A percentile compares a stretch with the other conserved stretches of the same genome.
These are phyloP conservation scores for Oncorhynchus keta DNA, from an alignment of 2,113 vertebrate genomes.

Conservation along the genomic window DNA sequence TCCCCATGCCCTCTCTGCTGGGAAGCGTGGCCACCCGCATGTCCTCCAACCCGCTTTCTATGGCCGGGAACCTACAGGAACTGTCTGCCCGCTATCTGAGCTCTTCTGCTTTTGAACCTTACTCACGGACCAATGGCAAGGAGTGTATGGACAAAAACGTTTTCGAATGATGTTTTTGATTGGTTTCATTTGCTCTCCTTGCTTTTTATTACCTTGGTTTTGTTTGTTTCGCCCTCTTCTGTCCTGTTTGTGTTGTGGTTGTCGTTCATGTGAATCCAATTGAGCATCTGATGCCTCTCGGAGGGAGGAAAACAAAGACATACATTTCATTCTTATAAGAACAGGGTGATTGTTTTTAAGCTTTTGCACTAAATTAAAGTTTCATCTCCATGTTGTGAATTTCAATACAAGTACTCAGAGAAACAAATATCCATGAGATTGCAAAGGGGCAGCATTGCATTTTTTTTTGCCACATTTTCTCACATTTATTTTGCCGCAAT, in stretches of 20 bases:
- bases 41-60: slow-evolving; percentile 82
- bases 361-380: slow-evolving; percentile 61
- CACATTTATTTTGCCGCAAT: slow-evolving; percentile 17
- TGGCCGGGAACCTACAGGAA: slow-evolving; percentile 95
- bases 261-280: slow-evolving; percentile 49
- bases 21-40: slow-evolving; percentile 84
- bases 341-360: not conserved
- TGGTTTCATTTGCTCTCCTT: slow-evolving; percentile 33
- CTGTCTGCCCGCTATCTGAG: slow-evolving; percentile 95
- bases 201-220: not conserved
- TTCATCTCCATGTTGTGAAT: slow-evolving; percentile 32
- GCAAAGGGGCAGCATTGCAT: slow-evolving; percentile 6
- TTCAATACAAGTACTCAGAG: slow-evolving; percentile 25
- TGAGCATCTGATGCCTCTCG: slow-evolving; percentile 55
- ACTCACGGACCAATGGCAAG: slow-evolving; percentile 89
- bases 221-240: slow-evolving; percentile 53
- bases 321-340: slow-evolving; percentile 21
- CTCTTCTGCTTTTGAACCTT: slow-evolving; percentile 95
- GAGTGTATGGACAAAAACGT: slow-evolving; percentile 89
- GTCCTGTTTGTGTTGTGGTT: slow-evolving; percentile 57
- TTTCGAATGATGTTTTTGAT: slow-evolving; percentile 81
- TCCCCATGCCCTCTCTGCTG: slow-evolving; percentile 89
- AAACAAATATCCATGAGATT: slow-evolving; percentile 30
- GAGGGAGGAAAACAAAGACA: slow-evolving; percentile 22
- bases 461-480: slow-evolving; percentile 17